Base-by-base conservation (phyloP, 2,888 invertebrate species). In the Herminia tarsipennalis region DNA sequence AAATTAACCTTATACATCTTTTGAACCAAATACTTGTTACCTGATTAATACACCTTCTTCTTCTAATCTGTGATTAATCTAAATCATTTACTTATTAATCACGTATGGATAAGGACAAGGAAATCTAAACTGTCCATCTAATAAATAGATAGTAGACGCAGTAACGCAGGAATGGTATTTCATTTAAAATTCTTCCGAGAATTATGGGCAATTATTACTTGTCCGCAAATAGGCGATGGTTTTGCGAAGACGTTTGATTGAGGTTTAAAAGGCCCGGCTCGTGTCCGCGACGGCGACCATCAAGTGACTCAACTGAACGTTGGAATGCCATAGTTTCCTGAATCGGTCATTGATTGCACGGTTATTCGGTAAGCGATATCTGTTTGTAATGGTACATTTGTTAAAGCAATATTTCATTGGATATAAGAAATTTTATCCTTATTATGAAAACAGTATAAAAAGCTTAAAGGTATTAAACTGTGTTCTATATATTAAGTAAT, bases 271-370 rank as follows among this genome's bases (percentile, higher is more conserved):
- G 52, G 32, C 52, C 27, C 34, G 35, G 45, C 52, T 54, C 36
- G 52, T 47, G 43, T 46, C 38, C 32, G 41, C 34, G 41, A 40
- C 36, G 32, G 21, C 32, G 45, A 34, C 39, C 55, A 53, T 52
- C 52, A 40, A 37, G 40, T 75, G 76, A 78, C 65, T 80, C 76
- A 78, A 51, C 56, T 53, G 50, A 52, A 56, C 66, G 55, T 65
- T 44, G 84, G 87, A 85, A 88, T 87, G 86, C 73, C 51, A 69
- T 70, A 66, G 79, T 78, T 85, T 88, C 88, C 88, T 85, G 83
- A 71, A 69, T 68, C 65, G 70, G 62, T 56, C 62, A 57, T 29
- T 63, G 63, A 70, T 67, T 70, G 53, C 32, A 22, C 38, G 16
- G 59, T 64, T 64, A 64, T 73, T 71, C 60, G 61, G 67, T 55